These are phyloP conservation scores for Subanguina moxae DNA, from an alignment of 1,140 invertebrate genomes.

Conservation along the genomic window DNA sequence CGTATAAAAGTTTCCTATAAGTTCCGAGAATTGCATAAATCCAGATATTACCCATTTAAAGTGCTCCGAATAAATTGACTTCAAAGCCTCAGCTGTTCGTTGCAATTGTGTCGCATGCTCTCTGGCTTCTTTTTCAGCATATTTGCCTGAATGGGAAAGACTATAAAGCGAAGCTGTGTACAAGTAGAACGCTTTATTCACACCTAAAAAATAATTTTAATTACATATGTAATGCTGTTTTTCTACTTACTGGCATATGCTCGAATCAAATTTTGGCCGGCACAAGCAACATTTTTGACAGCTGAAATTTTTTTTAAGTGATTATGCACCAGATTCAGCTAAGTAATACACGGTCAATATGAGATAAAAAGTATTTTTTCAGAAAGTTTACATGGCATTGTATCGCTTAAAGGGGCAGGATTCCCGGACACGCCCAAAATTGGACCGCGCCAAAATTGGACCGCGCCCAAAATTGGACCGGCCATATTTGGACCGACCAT, in stretches of 20 bases:
- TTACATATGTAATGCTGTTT: slow-evolving; percentile 4
- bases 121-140: slow-evolving; percentile 9
- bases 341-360: not conserved
- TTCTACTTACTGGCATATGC: not conserved
- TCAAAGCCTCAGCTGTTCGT: slow-evolving; percentile 2
- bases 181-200: slow-evolving; percentile 14
- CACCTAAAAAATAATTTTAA: slow-evolving; percentile 16
- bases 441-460: too few species aligned
- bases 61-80: slow-evolving; percentile 15
- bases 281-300: not conserved
- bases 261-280: not conserved
- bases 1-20: too few species aligned
- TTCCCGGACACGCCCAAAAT: not conserved
- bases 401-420: not conserved
- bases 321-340: not conserved
- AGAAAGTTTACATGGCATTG: too few species aligned
- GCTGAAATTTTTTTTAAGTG: not conserved
- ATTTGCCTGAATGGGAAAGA: slow-evolving; percentile 16
- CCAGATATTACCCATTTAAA: slow-evolving; percentile 22
- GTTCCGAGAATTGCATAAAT: too few species aligned
- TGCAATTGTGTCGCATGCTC: slow-evolving; percentile 8
- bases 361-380: too few species aligned
- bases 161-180: slow-evolving; percentile 10
- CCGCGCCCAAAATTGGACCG: too few species aligned
- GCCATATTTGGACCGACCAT: not conserved